Evolutionary conservation across 2,797 vertebrate species (phyloP).

Genomic region (Mormyrops boulengeri): DNA sequence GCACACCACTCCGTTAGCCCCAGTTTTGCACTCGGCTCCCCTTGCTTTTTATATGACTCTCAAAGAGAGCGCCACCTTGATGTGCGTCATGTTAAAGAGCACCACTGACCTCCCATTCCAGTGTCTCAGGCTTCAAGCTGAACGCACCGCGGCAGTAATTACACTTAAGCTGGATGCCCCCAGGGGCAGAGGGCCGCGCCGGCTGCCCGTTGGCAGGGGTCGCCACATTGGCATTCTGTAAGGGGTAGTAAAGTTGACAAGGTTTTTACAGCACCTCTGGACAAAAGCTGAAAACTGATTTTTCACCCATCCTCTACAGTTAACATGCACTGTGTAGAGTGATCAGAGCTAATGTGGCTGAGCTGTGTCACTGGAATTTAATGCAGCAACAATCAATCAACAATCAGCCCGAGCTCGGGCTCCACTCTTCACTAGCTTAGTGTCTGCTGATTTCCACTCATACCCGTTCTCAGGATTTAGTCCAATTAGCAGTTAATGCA

Average conservation of each 20-base stretch:
- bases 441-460: not conserved
- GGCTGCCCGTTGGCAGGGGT: slow-evolving; percentile 80
- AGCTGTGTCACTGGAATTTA: not conserved
- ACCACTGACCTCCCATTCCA: slow-evolving; percentile 92
- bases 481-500: not conserved
- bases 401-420: not conserved
- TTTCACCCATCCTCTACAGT: not conserved
- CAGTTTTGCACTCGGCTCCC: not conserved
- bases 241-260: not conserved
- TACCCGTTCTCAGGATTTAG: not conserved
- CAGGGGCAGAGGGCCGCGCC: slow-evolving; percentile 54
- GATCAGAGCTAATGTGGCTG: not conserved
- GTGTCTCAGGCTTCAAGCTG: slow-evolving; percentile 84
- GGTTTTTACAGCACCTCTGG: not conserved
- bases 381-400: not conserved
- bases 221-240: slow-evolving; percentile 77
- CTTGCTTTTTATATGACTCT: not conserved
- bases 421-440: not conserved
- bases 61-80: not conserved
- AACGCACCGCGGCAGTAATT: slow-evolving; percentile 92
- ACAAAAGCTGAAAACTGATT: not conserved
- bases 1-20: not conserved
- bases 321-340: not conserved
- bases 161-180: slow-evolving; percentile 85
- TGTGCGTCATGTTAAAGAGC: not conserved